Conservation (phyloP, 2,797 vertebrate species). For the Menidia menidia region DNA sequence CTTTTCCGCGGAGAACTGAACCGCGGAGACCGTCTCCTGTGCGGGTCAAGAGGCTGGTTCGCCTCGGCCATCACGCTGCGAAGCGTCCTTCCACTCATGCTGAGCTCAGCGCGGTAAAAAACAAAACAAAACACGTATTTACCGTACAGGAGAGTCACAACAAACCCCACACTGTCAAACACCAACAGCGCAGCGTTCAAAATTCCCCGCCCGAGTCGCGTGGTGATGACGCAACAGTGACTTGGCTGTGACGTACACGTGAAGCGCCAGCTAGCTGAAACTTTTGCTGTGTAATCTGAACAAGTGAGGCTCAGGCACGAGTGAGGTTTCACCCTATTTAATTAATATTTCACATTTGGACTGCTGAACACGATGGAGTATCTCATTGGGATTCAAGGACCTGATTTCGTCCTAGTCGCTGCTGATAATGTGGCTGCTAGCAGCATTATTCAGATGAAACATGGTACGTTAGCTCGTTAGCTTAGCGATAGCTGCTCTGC, state of each 20-base stretch:
- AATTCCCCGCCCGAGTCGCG: conserved; percentile 70
- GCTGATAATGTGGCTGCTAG: conserved; percentile 92
- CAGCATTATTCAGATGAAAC: conserved; percentile 97
- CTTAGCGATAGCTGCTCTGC: conserved; percentile 59
- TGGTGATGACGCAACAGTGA: fast-evolving
- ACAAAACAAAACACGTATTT: fast-evolving
- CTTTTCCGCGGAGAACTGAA: conserved; percentile 24
- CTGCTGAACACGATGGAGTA: conserved; percentile 88
- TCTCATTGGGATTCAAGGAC: conserved; percentile 94
- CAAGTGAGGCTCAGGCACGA: not conserved
- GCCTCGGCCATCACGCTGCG: conserved; percentile 19
- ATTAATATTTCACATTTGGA: fast-evolving
- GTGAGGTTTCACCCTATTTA: not conserved
- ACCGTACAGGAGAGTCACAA: fast-evolving
- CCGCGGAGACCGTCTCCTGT: conserved; percentile 64
- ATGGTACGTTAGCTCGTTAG: conserved; percentile 84
- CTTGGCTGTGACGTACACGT: conserved; percentile 52
- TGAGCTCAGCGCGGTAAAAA: not conserved
- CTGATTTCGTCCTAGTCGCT: conserved; percentile 92
- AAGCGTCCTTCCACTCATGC: conserved; percentile 9
- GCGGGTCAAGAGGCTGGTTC: not conserved
- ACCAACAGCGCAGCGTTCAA: conserved; percentile 43
- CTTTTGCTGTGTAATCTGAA: conserved; percentile 87
- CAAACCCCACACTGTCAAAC: not conserved
- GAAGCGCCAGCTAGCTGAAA: conserved; percentile 35